Evolutionary conservation across 2,888 invertebrate species (phyloP), one percentile per base, ranked within the genome.

Genomic region (Penaeus monodon): DNA sequence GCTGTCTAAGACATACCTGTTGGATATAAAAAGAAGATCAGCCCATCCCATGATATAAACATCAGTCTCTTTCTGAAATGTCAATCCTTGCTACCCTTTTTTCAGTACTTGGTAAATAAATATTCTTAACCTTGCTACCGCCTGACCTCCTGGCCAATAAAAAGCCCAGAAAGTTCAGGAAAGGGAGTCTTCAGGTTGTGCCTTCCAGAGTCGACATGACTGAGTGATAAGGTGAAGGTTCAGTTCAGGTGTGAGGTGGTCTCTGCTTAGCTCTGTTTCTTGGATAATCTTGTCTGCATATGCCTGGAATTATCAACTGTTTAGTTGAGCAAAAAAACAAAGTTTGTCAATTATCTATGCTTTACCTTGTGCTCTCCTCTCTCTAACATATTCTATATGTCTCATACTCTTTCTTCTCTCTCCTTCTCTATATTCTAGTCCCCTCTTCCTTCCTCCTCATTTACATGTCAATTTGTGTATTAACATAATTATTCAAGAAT

Each of bases 71-170:
- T 76, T 44, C 20, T 33, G n/a, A 77, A 49, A 7, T 20, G n/a
- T n/a, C 4, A 44, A 38, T 57, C 49, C 8, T 49, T 63, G 2
- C 8, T 33, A 79, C 7, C 63, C 20, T 33, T 65, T 4, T 33
- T 65, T 4, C 20, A 7, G 27, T 22, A 24, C 29, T 38, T 64
- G 33, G 22, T 64, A 65, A 10, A 8, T 27, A 27, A 66, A 24
- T 20, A 24, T 6, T 20, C 17, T 17, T 84, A 91, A 94, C 95
- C 95, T 94, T 12, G 95, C 94, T 0, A 95, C 92, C 14, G 94
- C 95, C 91, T 96, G 96, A 2, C 96, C 96, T 0, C 96, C 96
- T 0, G 96, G 95, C 96, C 96, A 96, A 91, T 95, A 96, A 92
- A 96, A 96, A 0, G 94, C 95, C 95, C 96, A 96, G 91, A 94